Base-by-base conservation (phyloP, 2,888 invertebrate genomes). In the Athalia circularis region DNA sequence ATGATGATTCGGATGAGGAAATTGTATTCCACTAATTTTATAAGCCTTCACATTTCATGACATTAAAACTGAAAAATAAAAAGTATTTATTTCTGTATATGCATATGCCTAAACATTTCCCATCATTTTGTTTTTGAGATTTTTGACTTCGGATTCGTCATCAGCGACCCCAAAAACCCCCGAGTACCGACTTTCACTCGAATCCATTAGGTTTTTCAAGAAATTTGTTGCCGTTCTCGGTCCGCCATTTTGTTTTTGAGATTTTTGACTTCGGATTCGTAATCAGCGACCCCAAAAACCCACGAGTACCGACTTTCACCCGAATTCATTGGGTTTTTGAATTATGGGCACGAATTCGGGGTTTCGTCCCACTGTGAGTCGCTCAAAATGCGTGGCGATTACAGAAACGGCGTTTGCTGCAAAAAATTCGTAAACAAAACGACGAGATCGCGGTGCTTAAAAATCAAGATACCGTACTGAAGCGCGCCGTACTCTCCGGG, bases 201-300 rank as follows among this genome's bases (percentile, higher is more conserved):
- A 70, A 70, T 52, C 11, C 43, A 43, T 43, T 8, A 54, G 29
- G n/a, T 11, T 43, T 70, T 57, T 15, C 54, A 57, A 43, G 8
- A 57, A 52, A 57, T 7, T 43, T 11, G 54, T 4, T 13, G 43
- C 54, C 70, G 43, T 54, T 54, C 43, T 43, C 11, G 70, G 45
- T 54, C 70, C 54, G 57, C 45, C 52, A 54, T 57, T 70, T 70
- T 70, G 29, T 70, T 70, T 70, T 5, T 47, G 5, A 13, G 3
- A 48, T 13, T n/a, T 54, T 11, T 43, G 43, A 70, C 43, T 11
- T n/a, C 3, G 70, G 47, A 54, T 54, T 70, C 70, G 57, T 57
- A 2, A 45, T 70, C 57, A 57, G 70, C 70, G 70, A 70, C 47
- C 54, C 45, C 45, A 11, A 57, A 57, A 70, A 70, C 43, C 13